phyloP scores from a whole-genome alignment of 2,888 invertebrate species.

The Phlogophora meticulosa region DNA sequence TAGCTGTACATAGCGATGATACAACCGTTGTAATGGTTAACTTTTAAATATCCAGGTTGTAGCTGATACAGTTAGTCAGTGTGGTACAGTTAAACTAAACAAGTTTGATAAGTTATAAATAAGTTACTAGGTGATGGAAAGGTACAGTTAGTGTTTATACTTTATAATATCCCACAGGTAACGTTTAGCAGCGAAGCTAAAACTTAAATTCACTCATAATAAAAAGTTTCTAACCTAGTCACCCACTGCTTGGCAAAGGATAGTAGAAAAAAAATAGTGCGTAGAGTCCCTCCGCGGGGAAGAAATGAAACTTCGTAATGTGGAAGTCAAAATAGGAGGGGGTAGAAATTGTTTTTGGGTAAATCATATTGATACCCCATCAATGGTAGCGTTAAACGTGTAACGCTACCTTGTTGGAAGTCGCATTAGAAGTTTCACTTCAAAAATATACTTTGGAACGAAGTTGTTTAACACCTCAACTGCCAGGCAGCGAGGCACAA shows the following conservation, averaged over 20 bases:
- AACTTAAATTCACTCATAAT: slow-evolving; percentile 5
- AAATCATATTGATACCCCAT: no score
- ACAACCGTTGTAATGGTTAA: not conserved
- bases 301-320: no score
- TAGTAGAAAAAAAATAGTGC: not conserved
- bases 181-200: slow-evolving; percentile 4
- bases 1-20: not conserved
- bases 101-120: slow-evolving; percentile 52
- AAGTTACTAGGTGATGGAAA: slow-evolving; percentile 54
- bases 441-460: no score
- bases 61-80: no score
- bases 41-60: not conserved
- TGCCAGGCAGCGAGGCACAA: no score
- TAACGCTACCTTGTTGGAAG: no score
- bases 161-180: slow-evolving; percentile 31
- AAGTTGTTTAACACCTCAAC: no score
- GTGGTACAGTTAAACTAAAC: not conserved
- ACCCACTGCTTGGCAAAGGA: slow-evolving; percentile 15
- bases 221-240: slow-evolving; percentile 19
- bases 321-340: no score
- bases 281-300: no score
- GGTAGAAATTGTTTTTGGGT: no score
- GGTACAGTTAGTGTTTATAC: slow-evolving; percentile 16
- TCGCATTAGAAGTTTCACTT: no score
- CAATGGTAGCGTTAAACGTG: no score